Conservation (phyloP, 2,113 vertebrate genomes). For the Pyxicephalus adspersus region DNA sequence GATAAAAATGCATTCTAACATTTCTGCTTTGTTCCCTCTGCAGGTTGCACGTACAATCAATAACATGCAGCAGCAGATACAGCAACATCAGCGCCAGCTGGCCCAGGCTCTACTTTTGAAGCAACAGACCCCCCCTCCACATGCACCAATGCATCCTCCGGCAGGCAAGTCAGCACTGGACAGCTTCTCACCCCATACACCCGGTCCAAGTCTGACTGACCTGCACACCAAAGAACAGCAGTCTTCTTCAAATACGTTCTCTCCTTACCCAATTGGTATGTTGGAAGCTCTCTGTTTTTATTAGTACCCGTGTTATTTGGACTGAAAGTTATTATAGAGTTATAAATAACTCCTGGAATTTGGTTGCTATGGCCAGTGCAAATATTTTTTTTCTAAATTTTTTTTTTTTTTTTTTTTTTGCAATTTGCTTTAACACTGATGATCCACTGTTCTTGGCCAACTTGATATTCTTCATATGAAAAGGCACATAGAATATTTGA, state of each 20-base stretch:
- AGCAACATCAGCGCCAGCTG: constrained; percentile 99
- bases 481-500: too few species aligned
- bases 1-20: too few species aligned
- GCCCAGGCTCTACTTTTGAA: constrained; percentile 98
- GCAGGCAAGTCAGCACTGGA: constrained; percentile 92
- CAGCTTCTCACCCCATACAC: constrained; percentile 86
- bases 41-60: constrained; percentile 99
- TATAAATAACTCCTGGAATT: too few species aligned
- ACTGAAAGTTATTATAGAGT: too few species aligned
- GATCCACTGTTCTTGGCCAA: too few species aligned
- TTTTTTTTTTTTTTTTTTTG: neutral
- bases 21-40: neutral
- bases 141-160: constrained; percentile 89
- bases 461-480: too few species aligned
- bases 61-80: constrained; percentile 99
- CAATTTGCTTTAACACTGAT: neutral
- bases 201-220: constrained; percentile 88
- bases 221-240: constrained; percentile 99
- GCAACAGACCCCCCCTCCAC: constrained; percentile 86
- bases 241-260: constrained; percentile 90
- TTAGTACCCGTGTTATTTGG: too few species aligned
- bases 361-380: neutral
- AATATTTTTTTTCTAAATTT: neutral
- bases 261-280: constrained; percentile 92
- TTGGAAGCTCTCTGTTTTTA: constrained; percentile 13